A percentile compares a stretch with the other conserved stretches of the same genome.
Conservation (phyloP, 2,113 vertebrate genomes). For the Anolis carolinensis region DNA sequence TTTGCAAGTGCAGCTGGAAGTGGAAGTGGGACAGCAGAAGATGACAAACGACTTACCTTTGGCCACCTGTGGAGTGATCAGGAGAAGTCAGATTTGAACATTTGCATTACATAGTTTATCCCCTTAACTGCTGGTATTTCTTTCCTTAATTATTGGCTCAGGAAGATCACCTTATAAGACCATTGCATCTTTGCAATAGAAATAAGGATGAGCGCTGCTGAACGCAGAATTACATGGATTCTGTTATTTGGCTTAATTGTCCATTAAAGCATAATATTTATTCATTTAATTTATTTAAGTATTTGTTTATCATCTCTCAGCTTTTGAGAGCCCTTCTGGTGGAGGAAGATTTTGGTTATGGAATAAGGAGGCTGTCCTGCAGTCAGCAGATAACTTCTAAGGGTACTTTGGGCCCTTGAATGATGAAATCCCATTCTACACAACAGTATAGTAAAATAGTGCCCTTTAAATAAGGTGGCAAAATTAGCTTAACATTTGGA, state of each 20-base stretch:
- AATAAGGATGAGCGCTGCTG: background rate
- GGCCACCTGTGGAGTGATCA: background rate
- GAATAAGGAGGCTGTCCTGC: background rate
- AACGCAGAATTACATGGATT: background rate
- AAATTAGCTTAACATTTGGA: too few relatives aligned
- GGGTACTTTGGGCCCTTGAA: too few relatives aligned
- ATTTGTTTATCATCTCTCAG: too few relatives aligned
- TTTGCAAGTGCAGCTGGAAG: background rate
- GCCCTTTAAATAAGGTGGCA: too few relatives aligned
- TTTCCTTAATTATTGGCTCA: background rate
- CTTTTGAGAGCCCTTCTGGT: too few relatives aligned
- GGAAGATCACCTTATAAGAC: background rate
- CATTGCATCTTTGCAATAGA: background rate
- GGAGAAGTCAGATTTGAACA: background rate
- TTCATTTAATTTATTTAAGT: background rate
- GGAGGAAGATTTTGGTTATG: background rate
- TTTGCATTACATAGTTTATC: background rate
- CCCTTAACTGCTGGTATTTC: background rate
- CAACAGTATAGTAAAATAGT: too few relatives aligned
- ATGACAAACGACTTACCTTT: background rate
- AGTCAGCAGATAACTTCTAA: too few relatives aligned
- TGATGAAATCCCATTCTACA: too few relatives aligned
- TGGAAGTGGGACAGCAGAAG: background rate
- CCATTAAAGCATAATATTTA: background rate
- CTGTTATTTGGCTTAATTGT: background rate